A percentile compares a stretch with the other conserved stretches of the same genome.
Conservation (phyloP, 2,797 vertebrate species). For the Aldrovandia affinis region DNA sequence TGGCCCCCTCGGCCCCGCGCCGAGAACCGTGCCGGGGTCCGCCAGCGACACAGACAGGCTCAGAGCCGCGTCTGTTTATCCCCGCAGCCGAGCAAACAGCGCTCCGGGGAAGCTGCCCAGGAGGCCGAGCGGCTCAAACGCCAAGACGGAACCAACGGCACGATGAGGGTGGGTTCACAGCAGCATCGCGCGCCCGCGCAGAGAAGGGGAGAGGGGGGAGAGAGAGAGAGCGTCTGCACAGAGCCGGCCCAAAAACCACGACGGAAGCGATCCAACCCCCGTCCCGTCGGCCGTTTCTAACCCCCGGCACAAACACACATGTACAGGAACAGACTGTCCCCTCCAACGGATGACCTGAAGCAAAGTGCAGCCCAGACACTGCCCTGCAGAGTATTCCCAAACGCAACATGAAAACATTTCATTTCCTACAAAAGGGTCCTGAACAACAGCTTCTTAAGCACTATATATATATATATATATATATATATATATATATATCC, state of each 20-base stretch:
- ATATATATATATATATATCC: too few relatives aligned
- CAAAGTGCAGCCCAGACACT: neutral
- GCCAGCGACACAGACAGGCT: constrained; percentile 11
- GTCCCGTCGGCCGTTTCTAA: neutral
- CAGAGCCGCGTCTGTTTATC: neutral
- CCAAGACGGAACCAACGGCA: neutral
- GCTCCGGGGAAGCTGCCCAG: neutral
- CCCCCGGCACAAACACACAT: neutral
- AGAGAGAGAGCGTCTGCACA: neutral
- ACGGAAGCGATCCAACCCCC: neutral
- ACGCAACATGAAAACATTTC: too few relatives aligned
- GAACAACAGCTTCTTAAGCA: neutral
- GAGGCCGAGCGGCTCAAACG: neutral
- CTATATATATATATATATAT: too few relatives aligned
- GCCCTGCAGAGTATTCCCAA: neutral
- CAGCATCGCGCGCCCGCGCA: neutral
- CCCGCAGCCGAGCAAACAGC: neutral
- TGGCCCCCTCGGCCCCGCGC: neutral
- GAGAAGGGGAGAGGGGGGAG: neutral
- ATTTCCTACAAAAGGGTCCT: too few relatives aligned
- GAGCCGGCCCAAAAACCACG: neutral
- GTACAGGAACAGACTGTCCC: neutral
- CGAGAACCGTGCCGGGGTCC: neutral
- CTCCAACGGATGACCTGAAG: neutral
- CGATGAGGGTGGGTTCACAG: neutral